A percentile compares a stretch with the other conserved stretches of the same genome.
Conservation (phyloP, 2,888 invertebrate species). For the Ceramica pisi region DNA sequence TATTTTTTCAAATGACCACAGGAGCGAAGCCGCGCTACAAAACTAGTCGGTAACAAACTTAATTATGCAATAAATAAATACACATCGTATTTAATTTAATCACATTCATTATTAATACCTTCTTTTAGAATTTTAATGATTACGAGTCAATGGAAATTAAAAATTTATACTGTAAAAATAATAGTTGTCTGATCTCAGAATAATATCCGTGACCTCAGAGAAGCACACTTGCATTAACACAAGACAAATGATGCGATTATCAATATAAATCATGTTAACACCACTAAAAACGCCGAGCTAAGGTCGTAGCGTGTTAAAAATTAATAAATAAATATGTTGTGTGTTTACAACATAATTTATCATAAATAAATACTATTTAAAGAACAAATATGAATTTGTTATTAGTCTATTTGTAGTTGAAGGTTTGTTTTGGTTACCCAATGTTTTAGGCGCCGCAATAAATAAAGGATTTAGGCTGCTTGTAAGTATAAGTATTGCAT, state of each 20-base stretch:
- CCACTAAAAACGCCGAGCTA: constrained; percentile 19
- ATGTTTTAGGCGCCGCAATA: constrained; percentile 33
- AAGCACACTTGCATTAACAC: constrained; percentile 2
- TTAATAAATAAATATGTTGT: constrained; percentile 40
- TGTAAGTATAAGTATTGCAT: neutral
- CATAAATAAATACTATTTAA: constrained; percentile 44
- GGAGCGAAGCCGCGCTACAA: neutral
- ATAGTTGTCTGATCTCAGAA: constrained; percentile 20
- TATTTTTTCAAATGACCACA: no score
- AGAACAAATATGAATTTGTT: constrained; percentile 53
- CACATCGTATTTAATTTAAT: neutral
- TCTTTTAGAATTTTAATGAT: neutral
- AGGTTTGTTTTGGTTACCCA: constrained; percentile 53
- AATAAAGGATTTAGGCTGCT: constrained; percentile 14
- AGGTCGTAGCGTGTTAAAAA: constrained; percentile 36
- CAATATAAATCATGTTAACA: constrained; percentile 50
- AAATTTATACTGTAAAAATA: constrained; percentile 9
- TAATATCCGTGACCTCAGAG: constrained; percentile 37
- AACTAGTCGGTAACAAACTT: no score
- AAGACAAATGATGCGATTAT: constrained; percentile 44
- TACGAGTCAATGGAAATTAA: constrained; percentile 1
- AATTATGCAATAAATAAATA: neutral
- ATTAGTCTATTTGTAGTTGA: constrained; percentile 38
- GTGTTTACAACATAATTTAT: constrained; percentile 45
- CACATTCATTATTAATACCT: neutral